Evolutionary conservation across 1,140 invertebrate species (phyloP).

Genomic region (Varroa destructor): DNA sequence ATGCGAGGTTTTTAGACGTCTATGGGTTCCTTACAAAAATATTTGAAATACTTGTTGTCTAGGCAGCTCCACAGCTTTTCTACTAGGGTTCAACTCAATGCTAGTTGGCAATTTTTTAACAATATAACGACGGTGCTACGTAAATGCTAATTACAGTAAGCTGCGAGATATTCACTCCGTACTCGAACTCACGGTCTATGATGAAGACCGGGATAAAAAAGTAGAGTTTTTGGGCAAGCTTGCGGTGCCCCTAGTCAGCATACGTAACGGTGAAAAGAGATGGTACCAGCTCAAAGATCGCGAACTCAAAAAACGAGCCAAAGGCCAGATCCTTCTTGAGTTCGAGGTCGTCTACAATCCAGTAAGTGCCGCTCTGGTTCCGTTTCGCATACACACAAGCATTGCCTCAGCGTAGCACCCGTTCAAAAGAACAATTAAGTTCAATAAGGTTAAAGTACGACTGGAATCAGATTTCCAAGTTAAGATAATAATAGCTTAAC

Average conservation of each 20-base stretch:
- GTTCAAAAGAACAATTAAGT: not conserved
- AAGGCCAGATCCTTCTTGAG: conserved; percentile 87
- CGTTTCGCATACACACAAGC: conserved; percentile 31
- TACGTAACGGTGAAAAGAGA: conserved; percentile 76
- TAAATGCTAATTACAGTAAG: conserved; percentile 51
- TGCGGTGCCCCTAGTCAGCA: conserved; percentile 64
- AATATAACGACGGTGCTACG: no score
- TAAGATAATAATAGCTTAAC: not conserved
- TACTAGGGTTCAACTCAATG: no score
- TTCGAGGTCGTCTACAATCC: conserved; percentile 84
- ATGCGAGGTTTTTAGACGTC: no score
- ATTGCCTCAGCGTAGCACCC: not conserved
- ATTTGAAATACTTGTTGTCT: no score
- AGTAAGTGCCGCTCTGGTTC: conserved; percentile 43
- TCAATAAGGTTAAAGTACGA: not conserved
- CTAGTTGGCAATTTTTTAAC: no score
- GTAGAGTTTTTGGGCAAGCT: conserved; percentile 93
- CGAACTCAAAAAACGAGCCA: conserved; percentile 69
- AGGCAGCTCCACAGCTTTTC: no score
- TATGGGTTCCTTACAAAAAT: no score
- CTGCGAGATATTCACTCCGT: conserved; percentile 93
- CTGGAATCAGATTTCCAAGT: not conserved
- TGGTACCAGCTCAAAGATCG: conserved; percentile 96
- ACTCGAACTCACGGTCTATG: conserved; percentile 91
- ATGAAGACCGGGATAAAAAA: conserved; percentile 95